Conservation (phyloP, 2,888 invertebrate species). For the Incurvaria masculella region DNA sequence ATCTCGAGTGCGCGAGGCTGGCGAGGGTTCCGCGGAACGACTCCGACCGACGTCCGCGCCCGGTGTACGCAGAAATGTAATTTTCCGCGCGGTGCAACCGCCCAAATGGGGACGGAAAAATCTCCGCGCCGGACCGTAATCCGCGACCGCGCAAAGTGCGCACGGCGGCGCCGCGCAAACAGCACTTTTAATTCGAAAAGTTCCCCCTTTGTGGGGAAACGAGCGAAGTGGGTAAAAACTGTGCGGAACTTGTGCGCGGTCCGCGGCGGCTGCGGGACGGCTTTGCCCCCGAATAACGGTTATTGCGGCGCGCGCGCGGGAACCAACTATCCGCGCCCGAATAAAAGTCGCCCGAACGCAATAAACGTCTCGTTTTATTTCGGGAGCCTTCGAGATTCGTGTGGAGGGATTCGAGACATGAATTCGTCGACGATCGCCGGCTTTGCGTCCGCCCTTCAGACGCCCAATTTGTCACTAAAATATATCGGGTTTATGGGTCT, state of each 20-base stretch:
- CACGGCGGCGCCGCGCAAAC: neutral
- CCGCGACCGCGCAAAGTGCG: neutral
- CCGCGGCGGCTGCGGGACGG: neutral
- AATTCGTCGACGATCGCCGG: neutral
- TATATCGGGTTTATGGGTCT: neutral
- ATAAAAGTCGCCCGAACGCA: constrained; percentile 30
- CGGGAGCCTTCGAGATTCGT: constrained; percentile 5
- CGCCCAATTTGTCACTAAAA: neutral
- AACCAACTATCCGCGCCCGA: neutral
- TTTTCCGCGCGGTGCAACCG: neutral
- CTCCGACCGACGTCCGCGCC: neutral
- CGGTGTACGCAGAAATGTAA: neutral
- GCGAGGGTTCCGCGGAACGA: neutral
- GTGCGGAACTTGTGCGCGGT: neutral
- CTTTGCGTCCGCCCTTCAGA: neutral
- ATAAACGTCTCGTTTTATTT: constrained; percentile 35
- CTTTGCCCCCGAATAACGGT: neutral
- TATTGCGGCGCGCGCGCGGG: neutral
- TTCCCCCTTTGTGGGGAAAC: neutral
- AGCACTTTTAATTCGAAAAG: neutral
- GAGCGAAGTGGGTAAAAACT: neutral
- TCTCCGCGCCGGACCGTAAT: neutral
- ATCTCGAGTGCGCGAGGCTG: neutral
- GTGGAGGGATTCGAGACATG: neutral
- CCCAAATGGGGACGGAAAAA: neutral